phyloP scores from a whole-genome alignment of 2,888 invertebrate genomes.

The Therioaphis trifolii region DNA sequence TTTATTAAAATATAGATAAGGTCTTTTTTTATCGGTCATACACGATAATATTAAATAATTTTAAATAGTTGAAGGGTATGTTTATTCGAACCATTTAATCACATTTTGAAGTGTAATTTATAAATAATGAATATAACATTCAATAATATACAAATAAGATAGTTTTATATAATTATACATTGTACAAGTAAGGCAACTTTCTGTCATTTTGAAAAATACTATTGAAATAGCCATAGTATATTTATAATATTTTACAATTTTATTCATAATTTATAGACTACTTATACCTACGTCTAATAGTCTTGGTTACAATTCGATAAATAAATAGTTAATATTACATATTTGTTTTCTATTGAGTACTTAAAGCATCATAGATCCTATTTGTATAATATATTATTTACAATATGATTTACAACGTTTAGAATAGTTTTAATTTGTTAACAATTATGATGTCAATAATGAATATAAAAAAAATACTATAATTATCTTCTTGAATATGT shows the following conservation, averaged over 20 bases:
- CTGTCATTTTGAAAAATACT: background rate
- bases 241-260: constrained; percentile 55
- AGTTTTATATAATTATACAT: constrained; percentile 34
- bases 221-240: constrained; percentile 35
- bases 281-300: constrained; percentile 59
- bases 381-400: constrained; percentile 44
- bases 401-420: constrained; percentile 19
- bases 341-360: background rate
- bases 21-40: too few species aligned
- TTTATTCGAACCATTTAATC: constrained; percentile 33
- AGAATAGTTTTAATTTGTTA: constrained; percentile 11
- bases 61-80: background rate
- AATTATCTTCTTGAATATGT: background rate
- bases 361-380: background rate
- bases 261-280: constrained; percentile 21
- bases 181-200: background rate
- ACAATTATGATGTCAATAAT: background rate
- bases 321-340: constrained; percentile 57
- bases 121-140: constrained; percentile 44
- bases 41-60: background rate
- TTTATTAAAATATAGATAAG: too few species aligned
- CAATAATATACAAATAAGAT: constrained; percentile 15
- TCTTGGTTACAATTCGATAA: constrained; percentile 57
- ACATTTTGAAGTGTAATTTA: constrained; percentile 21
- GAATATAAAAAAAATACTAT: background rate